Evolutionary conservation across 2,797 vertebrate genomes (phyloP).

Genomic region (Oophaga sylvatica): DNA sequence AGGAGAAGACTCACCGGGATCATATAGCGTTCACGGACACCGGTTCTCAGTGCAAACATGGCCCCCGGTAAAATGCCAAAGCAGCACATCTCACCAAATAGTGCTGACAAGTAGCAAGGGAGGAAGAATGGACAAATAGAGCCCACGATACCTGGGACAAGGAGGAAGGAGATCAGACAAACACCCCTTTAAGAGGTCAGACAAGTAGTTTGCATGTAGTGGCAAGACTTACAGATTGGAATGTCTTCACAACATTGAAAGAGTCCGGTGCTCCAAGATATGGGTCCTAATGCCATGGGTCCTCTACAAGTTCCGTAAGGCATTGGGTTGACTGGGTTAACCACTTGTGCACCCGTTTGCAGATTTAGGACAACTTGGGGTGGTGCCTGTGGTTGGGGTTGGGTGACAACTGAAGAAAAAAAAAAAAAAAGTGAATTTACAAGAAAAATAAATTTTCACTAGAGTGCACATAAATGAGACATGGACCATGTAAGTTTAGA

Average conservation of each 20-base stretch:
- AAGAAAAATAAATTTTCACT: too few relatives aligned
- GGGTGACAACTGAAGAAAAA: background rate
- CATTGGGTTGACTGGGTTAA: background rate
- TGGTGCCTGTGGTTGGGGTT: constrained; percentile 1
- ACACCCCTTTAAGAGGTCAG: background rate
- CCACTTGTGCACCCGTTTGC: background rate
- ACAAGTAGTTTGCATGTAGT: background rate
- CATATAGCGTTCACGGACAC: constrained; percentile 38
- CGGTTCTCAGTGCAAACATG: constrained; percentile 28
- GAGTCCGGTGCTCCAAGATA: constrained; percentile 36
- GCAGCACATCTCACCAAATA: constrained; percentile 46
- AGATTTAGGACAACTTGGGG: constrained; percentile 18
- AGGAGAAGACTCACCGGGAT: constrained; percentile 40
- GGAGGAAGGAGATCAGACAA: too few relatives aligned
- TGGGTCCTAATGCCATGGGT: constrained; percentile 14
- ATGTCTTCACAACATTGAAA: constrained; percentile 44
- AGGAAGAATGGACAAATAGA: background rate
- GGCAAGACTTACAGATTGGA: constrained; percentile 36
- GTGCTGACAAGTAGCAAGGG: constrained; percentile 23
- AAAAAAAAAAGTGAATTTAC: too few relatives aligned
- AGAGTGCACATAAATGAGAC: too few relatives aligned
- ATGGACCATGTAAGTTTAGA: too few relatives aligned
- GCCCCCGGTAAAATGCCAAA: constrained; percentile 32
- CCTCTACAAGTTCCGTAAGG: background rate
- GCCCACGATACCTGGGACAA: constrained; percentile 1